These are phyloP conservation scores for Notothenia coriiceps DNA, from an alignment of 2,113 vertebrate genomes.

Conservation along the genomic window DNA sequence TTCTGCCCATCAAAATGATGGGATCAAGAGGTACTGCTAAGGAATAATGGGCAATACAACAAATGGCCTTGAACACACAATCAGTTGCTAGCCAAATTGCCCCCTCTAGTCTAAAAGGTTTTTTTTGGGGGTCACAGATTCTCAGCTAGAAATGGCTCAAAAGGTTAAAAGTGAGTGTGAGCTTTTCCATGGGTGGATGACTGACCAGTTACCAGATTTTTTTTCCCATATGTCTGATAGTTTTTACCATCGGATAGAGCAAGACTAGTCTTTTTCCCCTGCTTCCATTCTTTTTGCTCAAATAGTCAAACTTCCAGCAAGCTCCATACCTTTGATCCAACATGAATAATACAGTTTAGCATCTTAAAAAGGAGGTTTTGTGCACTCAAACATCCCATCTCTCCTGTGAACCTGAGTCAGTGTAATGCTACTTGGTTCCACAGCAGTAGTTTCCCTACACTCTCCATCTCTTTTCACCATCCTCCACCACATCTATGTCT, in stretches of 20 bases:
- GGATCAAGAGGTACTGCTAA: conserved; percentile 56
- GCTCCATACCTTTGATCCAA: background rate
- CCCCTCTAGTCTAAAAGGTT: conserved; percentile 7
- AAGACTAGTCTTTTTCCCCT: background rate
- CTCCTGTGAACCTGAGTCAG: background rate
- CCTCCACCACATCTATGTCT: conserved; percentile 18
- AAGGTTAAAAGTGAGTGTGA: conserved; percentile 18
- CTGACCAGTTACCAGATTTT: background rate
- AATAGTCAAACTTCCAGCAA: background rate
- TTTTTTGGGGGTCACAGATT: conserved; percentile 23
- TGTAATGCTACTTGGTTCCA: background rate
- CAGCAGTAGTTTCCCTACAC: conserved; percentile 15
- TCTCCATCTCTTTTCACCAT: conserved; percentile 26
- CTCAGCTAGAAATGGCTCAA: conserved; percentile 15
- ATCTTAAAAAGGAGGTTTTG: background rate
- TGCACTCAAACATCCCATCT: background rate
- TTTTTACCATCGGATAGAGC: background rate
- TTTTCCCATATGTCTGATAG: background rate
- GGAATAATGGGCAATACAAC: conserved; percentile 28
- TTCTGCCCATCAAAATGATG: conserved; percentile 29
- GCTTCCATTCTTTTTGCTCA: background rate
- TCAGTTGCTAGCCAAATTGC: conserved; percentile 18
- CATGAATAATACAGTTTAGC: background rate
- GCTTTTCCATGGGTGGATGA: conserved; percentile 5
- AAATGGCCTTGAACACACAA: conserved; percentile 21